A percentile compares a stretch with the other conserved stretches of the same genome.
These are phyloP conservation scores for Pygmarrhopalites habei DNA, from an alignment of 1,140 invertebrate genomes.

Conservation along the genomic window DNA sequence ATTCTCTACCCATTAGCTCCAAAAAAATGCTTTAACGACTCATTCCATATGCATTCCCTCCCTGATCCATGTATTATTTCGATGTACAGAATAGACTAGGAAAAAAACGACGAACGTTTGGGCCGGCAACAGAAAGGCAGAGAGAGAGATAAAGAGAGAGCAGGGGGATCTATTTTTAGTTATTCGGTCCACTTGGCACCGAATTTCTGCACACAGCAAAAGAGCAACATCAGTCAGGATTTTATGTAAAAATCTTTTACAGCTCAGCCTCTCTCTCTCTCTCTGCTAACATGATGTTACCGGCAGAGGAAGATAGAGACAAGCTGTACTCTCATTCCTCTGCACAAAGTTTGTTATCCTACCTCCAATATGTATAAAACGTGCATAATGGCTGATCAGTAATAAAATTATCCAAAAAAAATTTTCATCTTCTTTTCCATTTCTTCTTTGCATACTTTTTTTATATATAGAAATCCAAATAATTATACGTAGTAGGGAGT, in stretches of 20 bases:
- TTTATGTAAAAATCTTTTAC: background rate
- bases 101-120: no score
- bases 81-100: no score
- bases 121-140: no score
- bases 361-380: no score
- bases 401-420: background rate
- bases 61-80: no score
- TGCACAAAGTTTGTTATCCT: background rate
- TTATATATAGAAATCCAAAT: no score
- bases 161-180: slow-evolving; percentile 31
- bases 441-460: no score
- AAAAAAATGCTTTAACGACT: no score
- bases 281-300: no score
- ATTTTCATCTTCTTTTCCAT: background rate
- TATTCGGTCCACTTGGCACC: slow-evolving; percentile 34
- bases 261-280: background rate
- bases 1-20: no score
- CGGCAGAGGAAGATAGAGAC: background rate
- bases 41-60: no score
- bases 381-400: background rate
- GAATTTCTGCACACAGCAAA: slow-evolving; percentile 21
- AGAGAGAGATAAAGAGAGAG: slow-evolving; percentile 1
- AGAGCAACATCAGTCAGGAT: background rate
- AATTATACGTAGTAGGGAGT: no score
- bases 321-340: background rate